Evolutionary conservation across 2,888 invertebrate genomes (phyloP).

Genomic region (Baccha elongata): DNA sequence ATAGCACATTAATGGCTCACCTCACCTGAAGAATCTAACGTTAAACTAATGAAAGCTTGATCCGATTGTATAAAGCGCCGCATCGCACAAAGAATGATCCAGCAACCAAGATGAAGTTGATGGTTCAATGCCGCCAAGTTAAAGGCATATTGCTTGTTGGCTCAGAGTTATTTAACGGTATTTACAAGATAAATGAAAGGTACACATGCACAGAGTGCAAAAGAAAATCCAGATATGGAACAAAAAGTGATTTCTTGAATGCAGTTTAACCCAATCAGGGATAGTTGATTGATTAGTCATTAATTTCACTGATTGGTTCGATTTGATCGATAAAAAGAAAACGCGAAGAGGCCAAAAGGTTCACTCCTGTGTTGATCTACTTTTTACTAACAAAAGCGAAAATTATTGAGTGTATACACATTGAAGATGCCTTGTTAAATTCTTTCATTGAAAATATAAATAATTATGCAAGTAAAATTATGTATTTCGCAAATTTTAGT

Average conservation of each 20-base stretch:
- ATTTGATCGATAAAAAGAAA: not conserved
- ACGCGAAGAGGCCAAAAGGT: not conserved
- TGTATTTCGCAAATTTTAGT: too few species aligned
- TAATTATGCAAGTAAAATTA: not conserved
- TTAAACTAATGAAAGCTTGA: constrained; percentile 57
- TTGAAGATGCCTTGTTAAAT: too few species aligned
- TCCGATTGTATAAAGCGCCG: constrained; percentile 12
- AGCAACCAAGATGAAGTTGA: not conserved
- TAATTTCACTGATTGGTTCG: not conserved
- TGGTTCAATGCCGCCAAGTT: constrained; percentile 27
- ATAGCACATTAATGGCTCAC: constrained; percentile 25
- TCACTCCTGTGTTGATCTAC: too few species aligned
- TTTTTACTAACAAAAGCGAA: too few species aligned
- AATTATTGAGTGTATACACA: too few species aligned
- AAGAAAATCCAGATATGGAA: not conserved
- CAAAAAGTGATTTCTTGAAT: constrained; percentile 1
- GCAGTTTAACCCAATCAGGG: constrained; percentile 14
- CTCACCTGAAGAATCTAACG: constrained; percentile 27
- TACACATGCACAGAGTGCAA: not conserved
- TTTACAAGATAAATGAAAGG: constrained; percentile 10
- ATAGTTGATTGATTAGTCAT: constrained; percentile 5
- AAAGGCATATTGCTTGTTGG: not conserved
- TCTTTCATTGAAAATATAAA: not conserved
- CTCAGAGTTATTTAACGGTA: constrained; percentile 18
- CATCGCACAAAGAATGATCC: not conserved